Percentiles rank a stretch among this genome's conserved stretches.
phyloP scores from a whole-genome alignment of 2,888 invertebrate species.

The Eupithecia vulgata region DNA sequence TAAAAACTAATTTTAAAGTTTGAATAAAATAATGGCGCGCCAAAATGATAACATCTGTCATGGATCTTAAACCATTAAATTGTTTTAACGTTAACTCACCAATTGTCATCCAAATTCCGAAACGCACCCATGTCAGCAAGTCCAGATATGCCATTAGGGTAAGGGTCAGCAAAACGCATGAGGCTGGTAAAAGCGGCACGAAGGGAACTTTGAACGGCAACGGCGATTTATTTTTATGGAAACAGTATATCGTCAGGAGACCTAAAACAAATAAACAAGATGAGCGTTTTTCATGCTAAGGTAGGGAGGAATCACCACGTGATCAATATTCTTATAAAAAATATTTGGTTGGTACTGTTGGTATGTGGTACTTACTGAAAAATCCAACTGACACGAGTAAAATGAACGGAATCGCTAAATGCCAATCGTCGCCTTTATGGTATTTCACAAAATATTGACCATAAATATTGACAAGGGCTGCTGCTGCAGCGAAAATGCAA shows the following conservation, averaged over 20 bases:
- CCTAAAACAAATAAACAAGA: slow-evolving; percentile 69
- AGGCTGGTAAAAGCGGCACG: slow-evolving; percentile 85
- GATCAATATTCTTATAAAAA: not conserved
- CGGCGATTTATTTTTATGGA: slow-evolving; percentile 89
- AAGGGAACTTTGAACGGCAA: slow-evolving; percentile 91
- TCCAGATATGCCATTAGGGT: slow-evolving; percentile 93
- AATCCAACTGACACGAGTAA: slow-evolving; percentile 14
- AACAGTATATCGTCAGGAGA: slow-evolving; percentile 89
- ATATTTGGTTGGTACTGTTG: not conserved
- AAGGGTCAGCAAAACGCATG: slow-evolving; percentile 91
- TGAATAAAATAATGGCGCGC: no score
- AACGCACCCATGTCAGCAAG: slow-evolving; percentile 91
- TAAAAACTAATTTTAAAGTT: no score
- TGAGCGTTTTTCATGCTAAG: not conserved
- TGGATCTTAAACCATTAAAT: not conserved
- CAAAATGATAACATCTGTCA: no score
- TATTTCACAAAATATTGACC: slow-evolving; percentile 82
- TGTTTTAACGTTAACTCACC: slow-evolving; percentile 78
- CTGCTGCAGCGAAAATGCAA: slow-evolving; percentile 86
- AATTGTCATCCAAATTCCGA: slow-evolving; percentile 93
- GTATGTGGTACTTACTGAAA: slow-evolving; percentile 28
- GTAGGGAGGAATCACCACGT: not conserved
- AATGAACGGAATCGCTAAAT: slow-evolving; percentile 18
- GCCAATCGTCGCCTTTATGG: slow-evolving; percentile 17
- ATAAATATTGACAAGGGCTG: slow-evolving; percentile 88